Evolutionary conservation across 1,140 invertebrate genomes (phyloP), one percentile per base, ranked within the genome.

Genomic region (Sarcophaga bullata): DNA sequence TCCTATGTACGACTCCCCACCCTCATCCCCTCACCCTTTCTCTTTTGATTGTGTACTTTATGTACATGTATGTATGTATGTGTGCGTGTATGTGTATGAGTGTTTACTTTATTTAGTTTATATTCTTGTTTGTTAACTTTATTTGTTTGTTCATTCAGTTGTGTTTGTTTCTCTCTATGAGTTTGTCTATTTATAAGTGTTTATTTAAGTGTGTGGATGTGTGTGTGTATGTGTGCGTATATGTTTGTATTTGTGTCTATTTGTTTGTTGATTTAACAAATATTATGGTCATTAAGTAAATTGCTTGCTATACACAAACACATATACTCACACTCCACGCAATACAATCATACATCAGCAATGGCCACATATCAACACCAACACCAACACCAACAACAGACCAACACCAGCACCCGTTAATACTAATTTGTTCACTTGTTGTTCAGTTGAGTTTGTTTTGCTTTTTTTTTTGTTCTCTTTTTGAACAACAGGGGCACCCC

Each of bases 271-370:
- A 76, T 76, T 76, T 76, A 76, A 76, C 73, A 76, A 76, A 76
- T 76, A 76, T 76, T 47, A 76, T 76, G 73, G 73, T 76, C 73
- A 76, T 76, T 76, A 76, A 76, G 73, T 50, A 76, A 76, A 76
- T 76, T 76, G 48, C 46, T 76, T 76, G 48, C 48, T 46, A 47
- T n/a, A 19, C n/a, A 76, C 7, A 19, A 3, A 76, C 8, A 75
- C 13, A n/a, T 19, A 75, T 75, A 15, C 73, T 3, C 37, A 15
- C 19, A 37, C 37, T 5, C 73, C 5, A 8, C 46, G 25, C 37
- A 3, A 7, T n/a, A n/a, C n/a, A 76, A 9, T 15, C 73, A 76
- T 75, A 1, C 19, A 37, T 37, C 73, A 8, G 47, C 37, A 37
- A 37, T 8, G 25, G 15, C 37, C n/a, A n/a, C n/a, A n/a, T n/a